phyloP scores from a whole-genome alignment of 2,797 vertebrate species.

The Tarsius wallacei region DNA sequence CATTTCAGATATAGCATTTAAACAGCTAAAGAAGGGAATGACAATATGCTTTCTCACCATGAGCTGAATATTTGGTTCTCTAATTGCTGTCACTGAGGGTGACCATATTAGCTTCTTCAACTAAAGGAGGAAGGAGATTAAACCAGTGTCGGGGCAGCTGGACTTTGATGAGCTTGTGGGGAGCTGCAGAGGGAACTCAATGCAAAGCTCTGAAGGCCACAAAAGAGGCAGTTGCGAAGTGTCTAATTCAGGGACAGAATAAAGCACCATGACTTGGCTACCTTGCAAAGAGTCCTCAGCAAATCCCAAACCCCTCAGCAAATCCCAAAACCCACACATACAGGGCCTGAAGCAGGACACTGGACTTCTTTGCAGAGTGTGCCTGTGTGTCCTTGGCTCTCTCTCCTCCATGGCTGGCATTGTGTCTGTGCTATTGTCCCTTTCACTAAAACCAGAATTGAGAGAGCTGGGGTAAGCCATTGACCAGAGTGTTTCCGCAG shows the following conservation, averaged over 20 bases:
- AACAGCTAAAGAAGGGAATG: neutral
- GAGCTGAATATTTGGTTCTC: conserved; percentile 2
- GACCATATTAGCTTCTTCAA: neutral
- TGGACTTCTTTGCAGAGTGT: conserved; percentile 21
- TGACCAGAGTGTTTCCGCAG: conserved; percentile 82
- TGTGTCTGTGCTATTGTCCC: conserved; percentile 79
- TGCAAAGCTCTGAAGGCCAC: neutral
- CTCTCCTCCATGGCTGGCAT: conserved; percentile 33
- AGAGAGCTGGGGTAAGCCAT: conserved; percentile 64
- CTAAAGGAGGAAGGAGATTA: neutral
- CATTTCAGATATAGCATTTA: neutral
- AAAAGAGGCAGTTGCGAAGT: conserved; percentile 10
- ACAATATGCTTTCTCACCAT: neutral
- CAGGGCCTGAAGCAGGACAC: neutral
- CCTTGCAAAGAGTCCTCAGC: neutral
- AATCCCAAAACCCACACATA: neutral
- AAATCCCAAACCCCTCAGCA: conserved; percentile 2
- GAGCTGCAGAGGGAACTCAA: neutral
- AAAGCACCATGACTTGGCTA: conserved; percentile 23
- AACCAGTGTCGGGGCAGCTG: neutral
- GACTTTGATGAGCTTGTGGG: neutral
- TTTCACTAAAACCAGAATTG: conserved; percentile 62
- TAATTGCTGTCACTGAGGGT: neutral
- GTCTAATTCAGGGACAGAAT: conserved; percentile 10
- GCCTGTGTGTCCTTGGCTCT: neutral